Evolutionary conservation across 2,888 invertebrate species (phyloP), one percentile per base, ranked within the genome.

Genomic region (Epistrophe eligans): DNA sequence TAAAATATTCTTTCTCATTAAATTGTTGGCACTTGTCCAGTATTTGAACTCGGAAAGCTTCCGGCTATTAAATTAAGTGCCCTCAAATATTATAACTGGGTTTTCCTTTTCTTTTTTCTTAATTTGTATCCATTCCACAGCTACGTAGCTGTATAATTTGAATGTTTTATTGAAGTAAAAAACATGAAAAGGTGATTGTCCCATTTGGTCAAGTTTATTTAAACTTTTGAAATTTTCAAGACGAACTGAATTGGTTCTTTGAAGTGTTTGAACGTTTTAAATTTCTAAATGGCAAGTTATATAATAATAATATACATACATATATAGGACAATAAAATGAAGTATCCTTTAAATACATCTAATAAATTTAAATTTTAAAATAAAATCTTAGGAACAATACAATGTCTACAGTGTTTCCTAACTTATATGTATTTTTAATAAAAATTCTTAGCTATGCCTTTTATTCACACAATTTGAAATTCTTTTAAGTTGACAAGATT

Each of bases 1-100:
- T 13, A 10, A n/a, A 60, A 60, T 17, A 40, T 38, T 40, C 4
- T 60, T 60, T 38, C 17, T 40, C 38, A 60, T 38, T 60, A 11
- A 38, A 60, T 60, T 60, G 60, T 13, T 40, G 60, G 38, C 60
- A 60, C 19, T 60, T 19, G 19, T 60, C 60, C 60, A 60, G 35
- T 60, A 35, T 40, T 60, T 60, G 60, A 60, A 60, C 60, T 60
- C 32, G 8, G 6, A 52, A 52, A 60, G 17, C 60, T 60, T 17
- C 19, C 38, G 7, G 60, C 38, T 19, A 40, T 60, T 60, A 2
- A 19, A 60, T 60, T 60, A 17, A 60, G 60, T 60, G 60, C 19
- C 38, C 38, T 60, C 10, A 17, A 38, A 38, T 13, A 19, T 38
- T 19, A 19, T 19, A n/a, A 32, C 50, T 11, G 5, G n/a, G n/a